Evolutionary conservation across 2,888 invertebrate species (phyloP).

Genomic region (Masnerella sp.): DNA sequence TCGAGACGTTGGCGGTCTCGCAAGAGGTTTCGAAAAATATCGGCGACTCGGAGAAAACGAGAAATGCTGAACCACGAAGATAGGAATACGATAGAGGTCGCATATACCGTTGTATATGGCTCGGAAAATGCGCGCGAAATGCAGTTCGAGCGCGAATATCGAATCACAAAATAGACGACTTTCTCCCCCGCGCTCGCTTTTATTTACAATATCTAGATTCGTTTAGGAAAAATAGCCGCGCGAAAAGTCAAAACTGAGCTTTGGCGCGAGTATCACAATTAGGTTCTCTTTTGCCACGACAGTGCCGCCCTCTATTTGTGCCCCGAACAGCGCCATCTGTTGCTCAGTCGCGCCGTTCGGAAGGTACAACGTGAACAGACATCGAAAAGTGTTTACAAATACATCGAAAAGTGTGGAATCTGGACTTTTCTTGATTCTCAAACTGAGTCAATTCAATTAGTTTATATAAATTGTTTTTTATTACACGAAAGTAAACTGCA

Average conservation of each 20-base stretch:
- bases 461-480: too few species aligned
- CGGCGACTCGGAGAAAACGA: constrained; percentile 2
- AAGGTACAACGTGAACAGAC: not conserved
- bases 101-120: too few species aligned
- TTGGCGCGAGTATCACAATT: constrained; percentile 45
- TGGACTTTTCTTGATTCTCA: too few species aligned
- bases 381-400: too few species aligned
- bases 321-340: not conserved
- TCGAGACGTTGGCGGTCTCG: not conserved
- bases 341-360: too few species aligned
- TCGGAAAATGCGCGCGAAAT: too few species aligned
- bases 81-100: not conserved
- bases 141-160: constrained; percentile 6
- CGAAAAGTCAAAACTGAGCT: constrained; percentile 6
- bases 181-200: constrained; percentile 5
- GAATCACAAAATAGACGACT: constrained; percentile 31
- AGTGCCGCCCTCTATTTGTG: constrained; percentile 1
- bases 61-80: constrained; percentile 2
- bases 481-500: too few species aligned
- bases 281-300: not conserved
- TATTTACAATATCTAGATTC: not conserved
- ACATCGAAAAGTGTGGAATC: too few species aligned
- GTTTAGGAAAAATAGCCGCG: constrained; percentile 8
- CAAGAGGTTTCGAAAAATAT: constrained; percentile 14
- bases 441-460: too few species aligned